Evolutionary conservation across 2,797 vertebrate genomes (phyloP), one percentile per base, ranked within the genome.

Genomic region (Sebastes alutus): DNA sequence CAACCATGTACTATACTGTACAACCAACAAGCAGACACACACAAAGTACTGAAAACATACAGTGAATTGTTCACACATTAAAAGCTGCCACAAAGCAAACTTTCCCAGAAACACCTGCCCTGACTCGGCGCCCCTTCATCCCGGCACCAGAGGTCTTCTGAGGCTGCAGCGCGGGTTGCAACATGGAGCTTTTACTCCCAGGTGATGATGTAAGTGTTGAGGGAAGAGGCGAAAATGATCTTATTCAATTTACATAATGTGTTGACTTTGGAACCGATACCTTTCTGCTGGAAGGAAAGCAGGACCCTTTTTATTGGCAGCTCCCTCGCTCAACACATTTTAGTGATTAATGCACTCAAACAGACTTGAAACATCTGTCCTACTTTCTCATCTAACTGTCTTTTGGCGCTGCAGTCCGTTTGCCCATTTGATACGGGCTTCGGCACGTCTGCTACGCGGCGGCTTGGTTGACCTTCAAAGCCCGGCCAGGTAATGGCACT

Each of bases 181-280:
- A 27, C 5, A 4, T 5, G 6, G 1, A 77, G 72, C 63, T 67
- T 81, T 84, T 91, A 85, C 90, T 92, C 89, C 91, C 93, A 92
- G 86, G 75, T 94, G 91, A 92, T 93, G 88, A 92, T 94, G 89
- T 93, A 93, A 94, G 87, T 49, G 88, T 71, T 88, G 85, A 90
- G 78, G 68, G 87, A 92, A 91, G 88, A 90, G 85, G 85, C 14
- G 70, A 89, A 92, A 93, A 92, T 87, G 81, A 93, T 93, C 87
- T 87, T 76, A 90, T 92, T 92, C 77, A 92, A 93, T 95, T 92
- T 92, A 92, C 89, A 93, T 94, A 95, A 94, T 94, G 90, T 95
- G 93, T 94, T 95, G 93, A 94, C 91, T 93, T 94, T 94, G 94
- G 93, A 94, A 91, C 20, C 0, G 74, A 88, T 80, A 85, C 72